Evolutionary conservation across 2,888 invertebrate species (phyloP), one percentile per base, ranked within the genome.

Genomic region (Drosophila paranaensis): DNA sequence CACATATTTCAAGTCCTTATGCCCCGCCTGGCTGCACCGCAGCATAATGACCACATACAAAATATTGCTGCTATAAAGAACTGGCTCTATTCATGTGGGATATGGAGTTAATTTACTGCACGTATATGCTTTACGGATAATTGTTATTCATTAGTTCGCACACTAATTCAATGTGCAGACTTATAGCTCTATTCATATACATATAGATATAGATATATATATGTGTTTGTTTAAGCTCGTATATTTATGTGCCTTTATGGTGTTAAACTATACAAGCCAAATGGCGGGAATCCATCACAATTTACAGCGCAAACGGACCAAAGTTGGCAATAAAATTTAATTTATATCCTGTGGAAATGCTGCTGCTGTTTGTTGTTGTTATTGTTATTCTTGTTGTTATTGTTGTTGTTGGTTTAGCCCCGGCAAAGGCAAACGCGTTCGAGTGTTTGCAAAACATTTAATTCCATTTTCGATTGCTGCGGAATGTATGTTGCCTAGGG

Each of bases 321-420:
- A 72, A 66, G 80, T 71, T 74, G 81, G 80, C 71, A 80, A 82
- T 82, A 82, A 81, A 81, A 82, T 81, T 74, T 79, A 76, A 82
- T 82, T 82, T 82, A 76, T 77, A 79, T 71, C 45, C 69, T 54
- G 63, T 51, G 55, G 51, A 48, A 37, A 55, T 30, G 43, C 30
- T 48, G 46, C 13, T 56, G 46, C 39, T 40, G 16, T 37, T 53
- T 37, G 37, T 20, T 51, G 5, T 35, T 50, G 50, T n/a, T 48
- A n/a, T 11, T 10, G 13, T 11, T 51, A 20, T 2, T 20, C 4
- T 13, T 45, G 25, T 25, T 35, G 13, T 11, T 51, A 9, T 37
- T 51, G 51, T 27, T 54, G 16, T 30, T 39, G 45, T 16, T 61
- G 43, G 46, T 45, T 45, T 57, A 37, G 50, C 40, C 35, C 8